phyloP scores from a whole-genome alignment of 2,797 vertebrate genomes.

The Sebastes umbrosus region DNA sequence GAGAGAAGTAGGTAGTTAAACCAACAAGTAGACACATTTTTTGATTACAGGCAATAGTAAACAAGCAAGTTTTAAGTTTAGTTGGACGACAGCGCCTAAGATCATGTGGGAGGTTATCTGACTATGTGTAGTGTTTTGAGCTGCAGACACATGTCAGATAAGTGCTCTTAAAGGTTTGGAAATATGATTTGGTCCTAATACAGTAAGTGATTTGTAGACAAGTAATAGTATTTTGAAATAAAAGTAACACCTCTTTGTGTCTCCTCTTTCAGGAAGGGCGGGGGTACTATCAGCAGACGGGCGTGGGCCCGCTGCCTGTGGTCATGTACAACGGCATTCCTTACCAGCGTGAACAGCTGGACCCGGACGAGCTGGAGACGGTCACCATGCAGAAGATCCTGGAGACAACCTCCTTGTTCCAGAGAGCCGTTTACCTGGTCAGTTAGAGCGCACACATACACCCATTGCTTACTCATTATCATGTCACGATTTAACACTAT shows the following conservation, averaged over 20 bases:
- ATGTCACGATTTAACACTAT: not conserved
- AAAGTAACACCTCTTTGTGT: not conserved
- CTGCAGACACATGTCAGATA: too few relatives aligned
- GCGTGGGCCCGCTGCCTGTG: constrained; percentile 92
- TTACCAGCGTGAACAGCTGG: constrained; percentile 91
- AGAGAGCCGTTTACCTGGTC: constrained; percentile 95
- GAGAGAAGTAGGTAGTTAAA: too few relatives aligned
- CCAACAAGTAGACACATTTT: too few relatives aligned
- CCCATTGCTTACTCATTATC: not conserved
- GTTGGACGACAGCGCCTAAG: too few relatives aligned
- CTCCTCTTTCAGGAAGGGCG: constrained; percentile 83
- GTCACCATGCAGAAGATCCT: constrained; percentile 98
- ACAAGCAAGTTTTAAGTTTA: too few relatives aligned
- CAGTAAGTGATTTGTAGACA: too few relatives aligned
- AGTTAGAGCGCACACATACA: constrained; percentile 47
- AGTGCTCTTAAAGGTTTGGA: too few relatives aligned
- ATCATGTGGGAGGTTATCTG: too few relatives aligned
- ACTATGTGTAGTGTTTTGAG: too few relatives aligned
- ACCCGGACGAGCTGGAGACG: constrained; percentile 95
- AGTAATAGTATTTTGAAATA: too few relatives aligned
- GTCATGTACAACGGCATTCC: constrained; percentile 97
- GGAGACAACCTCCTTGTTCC: constrained; percentile 94
- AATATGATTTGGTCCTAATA: too few relatives aligned
- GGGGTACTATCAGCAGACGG: constrained; percentile 92
- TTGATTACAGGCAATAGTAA: too few relatives aligned